Percentiles rank a stretch among this genome's conserved stretches.
Evolutionary conservation across 2,113 vertebrate genomes (phyloP).

Genomic region (Dipodomys merriami): DNA sequence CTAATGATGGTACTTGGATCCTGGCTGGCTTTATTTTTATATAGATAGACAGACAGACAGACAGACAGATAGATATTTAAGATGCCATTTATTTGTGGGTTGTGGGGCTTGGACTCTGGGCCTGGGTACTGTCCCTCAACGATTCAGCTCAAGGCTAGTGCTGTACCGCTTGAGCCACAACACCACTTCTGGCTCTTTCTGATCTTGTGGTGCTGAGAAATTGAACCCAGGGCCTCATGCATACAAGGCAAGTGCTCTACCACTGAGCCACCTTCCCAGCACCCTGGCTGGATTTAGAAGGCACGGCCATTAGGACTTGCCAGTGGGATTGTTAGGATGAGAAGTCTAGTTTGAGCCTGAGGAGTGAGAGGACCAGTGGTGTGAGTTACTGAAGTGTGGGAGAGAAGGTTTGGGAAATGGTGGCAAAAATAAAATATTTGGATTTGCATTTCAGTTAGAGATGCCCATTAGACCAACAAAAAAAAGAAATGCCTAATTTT

Average conservation of each 20-base stretch:
- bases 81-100: too few relatives aligned
- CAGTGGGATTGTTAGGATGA: not conserved
- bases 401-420: not conserved
- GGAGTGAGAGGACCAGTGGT: not conserved
- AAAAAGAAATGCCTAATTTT: not conserved
- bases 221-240: too few relatives aligned
- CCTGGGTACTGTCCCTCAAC: too few relatives aligned
- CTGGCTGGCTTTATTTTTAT: not conserved
- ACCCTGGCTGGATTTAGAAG: not conserved
- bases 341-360: not conserved
- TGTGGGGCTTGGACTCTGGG: too few relatives aligned
- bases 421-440: conserved; percentile 40
- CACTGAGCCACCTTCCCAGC: too few relatives aligned
- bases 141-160: too few relatives aligned
- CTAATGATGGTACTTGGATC: not conserved
- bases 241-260: too few relatives aligned
- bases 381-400: not conserved
- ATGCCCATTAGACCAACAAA: not conserved
- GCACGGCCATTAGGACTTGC: not conserved
- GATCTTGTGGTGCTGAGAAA: too few relatives aligned
- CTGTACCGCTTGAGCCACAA: too few relatives aligned
- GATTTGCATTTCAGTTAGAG: conserved; percentile 4
- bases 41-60: too few relatives aligned
- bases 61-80: too few relatives aligned
- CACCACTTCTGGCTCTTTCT: too few relatives aligned